phyloP scores from a whole-genome alignment of 2,797 vertebrate genomes.

The Dermochelys coriacea region DNA sequence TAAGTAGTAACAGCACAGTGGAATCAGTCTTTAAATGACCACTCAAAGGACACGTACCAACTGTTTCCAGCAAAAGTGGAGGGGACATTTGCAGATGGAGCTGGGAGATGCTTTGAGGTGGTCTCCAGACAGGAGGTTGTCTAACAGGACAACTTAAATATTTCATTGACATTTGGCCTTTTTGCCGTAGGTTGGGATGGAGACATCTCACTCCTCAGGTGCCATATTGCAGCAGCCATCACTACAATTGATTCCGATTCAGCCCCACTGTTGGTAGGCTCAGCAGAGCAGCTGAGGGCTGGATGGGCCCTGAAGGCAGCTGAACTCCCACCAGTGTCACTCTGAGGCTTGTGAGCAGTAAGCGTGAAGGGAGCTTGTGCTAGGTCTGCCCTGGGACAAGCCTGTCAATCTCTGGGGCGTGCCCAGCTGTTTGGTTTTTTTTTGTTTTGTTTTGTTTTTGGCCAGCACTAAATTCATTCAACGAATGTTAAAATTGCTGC shows the following conservation, averaged over 20 bases:
- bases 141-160: background rate
- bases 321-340: accelerated
- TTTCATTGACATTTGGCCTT: background rate
- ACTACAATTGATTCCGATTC: accelerated
- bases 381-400: background rate
- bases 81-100: background rate
- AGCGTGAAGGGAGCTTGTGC: background rate
- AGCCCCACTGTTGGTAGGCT: too few relatives aligned
- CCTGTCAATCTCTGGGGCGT: background rate
- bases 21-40: background rate
- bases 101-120: background rate
- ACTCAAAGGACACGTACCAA: background rate
- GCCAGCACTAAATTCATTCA: background rate
- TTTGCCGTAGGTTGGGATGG: background rate
- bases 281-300: background rate
- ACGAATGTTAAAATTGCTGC: background rate
- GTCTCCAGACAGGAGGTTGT: background rate
- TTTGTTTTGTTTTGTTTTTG: background rate
- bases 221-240: accelerated
- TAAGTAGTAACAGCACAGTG: accelerated
- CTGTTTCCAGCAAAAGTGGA: background rate
- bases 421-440: too few relatives aligned
- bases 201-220: background rate
- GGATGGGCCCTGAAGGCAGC: too few relatives aligned
- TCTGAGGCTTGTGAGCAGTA: accelerated